Evolutionary conservation across 2,797 vertebrate genomes (phyloP).

Genomic region (Tachyglossus aculeatus): DNA sequence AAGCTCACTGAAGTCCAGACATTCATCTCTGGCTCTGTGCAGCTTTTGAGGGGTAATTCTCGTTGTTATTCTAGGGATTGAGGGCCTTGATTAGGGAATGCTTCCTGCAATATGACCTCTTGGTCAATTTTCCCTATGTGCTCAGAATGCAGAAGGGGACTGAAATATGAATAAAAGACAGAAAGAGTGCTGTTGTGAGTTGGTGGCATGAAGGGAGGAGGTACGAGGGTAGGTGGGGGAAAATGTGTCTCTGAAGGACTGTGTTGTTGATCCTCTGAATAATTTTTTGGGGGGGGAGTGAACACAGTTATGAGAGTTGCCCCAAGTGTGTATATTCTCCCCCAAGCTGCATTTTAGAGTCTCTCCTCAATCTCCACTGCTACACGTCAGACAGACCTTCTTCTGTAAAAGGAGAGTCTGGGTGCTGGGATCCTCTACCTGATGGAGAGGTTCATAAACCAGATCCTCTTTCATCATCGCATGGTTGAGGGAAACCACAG

Average conservation of each 20-base stretch:
- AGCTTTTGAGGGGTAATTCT: background rate
- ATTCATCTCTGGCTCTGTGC: too few relatives aligned
- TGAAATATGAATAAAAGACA: conserved; percentile 2
- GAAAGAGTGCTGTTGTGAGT: background rate
- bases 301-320: too few relatives aligned
- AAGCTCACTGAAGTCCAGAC: too few relatives aligned
- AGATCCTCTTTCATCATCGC: too few relatives aligned
- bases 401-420: too few relatives aligned
- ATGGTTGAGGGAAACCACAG: too few relatives aligned
- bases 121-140: conserved; percentile 30
- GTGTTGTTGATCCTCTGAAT: too few relatives aligned
- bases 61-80: conserved; percentile 16
- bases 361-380: background rate
- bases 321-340: background rate
- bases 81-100: conserved; percentile 27
- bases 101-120: conserved; percentile 23
- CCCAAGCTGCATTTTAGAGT: background rate
- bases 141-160: background rate
- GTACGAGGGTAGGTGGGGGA: background rate
- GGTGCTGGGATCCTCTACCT: too few relatives aligned
- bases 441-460: too few relatives aligned
- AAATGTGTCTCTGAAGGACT: background rate
- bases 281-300: background rate
- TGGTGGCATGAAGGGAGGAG: background rate
- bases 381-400: too few relatives aligned